phyloP scores from a whole-genome alignment of 2,888 invertebrate species.

The Dugesia japonica region DNA sequence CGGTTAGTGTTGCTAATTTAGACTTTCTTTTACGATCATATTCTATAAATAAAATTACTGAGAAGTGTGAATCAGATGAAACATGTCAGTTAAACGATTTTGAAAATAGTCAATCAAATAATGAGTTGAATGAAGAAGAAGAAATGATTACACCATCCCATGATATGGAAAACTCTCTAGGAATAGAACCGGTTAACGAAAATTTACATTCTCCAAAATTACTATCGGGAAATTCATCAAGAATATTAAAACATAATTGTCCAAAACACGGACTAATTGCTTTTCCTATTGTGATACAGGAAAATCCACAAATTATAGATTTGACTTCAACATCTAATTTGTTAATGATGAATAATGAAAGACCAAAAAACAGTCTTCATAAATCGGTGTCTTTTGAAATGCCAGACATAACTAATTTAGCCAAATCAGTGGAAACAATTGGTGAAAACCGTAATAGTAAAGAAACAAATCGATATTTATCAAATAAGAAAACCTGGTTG shows the following conservation, averaged over 20 bases:
- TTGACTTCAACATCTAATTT: not conserved
- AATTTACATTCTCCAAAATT: slow-evolving; percentile 21
- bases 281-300: slow-evolving; percentile 12
- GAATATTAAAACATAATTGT: slow-evolving; percentile 24
- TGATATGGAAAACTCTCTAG: not conserved
- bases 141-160: not conserved
- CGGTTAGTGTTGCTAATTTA: not conserved
- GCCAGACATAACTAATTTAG: slow-evolving; percentile 6
- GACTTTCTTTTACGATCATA: not conserved
- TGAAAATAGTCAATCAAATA: slow-evolving; percentile 2
- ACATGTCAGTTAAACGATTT: not conserved
- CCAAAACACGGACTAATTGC: slow-evolving; percentile 27
- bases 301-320: not conserved
- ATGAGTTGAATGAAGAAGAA: not conserved
- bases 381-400: slow-evolving; percentile 9
- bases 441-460: not conserved
- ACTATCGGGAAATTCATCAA: not conserved
- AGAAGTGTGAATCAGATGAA: not conserved
- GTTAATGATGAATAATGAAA: not conserved
- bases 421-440: not conserved
- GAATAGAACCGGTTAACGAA: slow-evolving; percentile 22
- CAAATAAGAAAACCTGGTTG: slow-evolving; percentile 23
- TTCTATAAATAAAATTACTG: not conserved
- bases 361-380: slow-evolving; percentile 3
- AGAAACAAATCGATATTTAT: not conserved